Conservation (phyloP, 2,113 vertebrate species). For the Macrotis lagotis region DNA sequence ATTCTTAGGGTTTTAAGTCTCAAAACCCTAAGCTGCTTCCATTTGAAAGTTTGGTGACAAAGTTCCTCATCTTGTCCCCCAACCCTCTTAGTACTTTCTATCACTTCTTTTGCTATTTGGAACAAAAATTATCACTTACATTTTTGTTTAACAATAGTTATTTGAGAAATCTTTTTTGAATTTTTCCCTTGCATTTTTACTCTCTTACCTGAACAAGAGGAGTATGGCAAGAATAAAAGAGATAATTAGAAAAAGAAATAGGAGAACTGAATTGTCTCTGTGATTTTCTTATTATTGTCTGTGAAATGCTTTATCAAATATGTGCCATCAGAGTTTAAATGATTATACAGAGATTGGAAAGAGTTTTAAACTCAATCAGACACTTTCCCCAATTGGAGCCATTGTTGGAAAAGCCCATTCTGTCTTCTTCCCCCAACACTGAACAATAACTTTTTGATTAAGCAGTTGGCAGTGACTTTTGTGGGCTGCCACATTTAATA, state of each 20-base stretch:
- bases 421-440: conserved; percentile 69
- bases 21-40: not conserved
- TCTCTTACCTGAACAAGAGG: conserved; percentile 37
- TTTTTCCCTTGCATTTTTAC: conserved; percentile 34
- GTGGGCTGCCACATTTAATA: conserved; percentile 78
- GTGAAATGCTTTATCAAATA: conserved; percentile 64
- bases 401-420: conserved; percentile 42
- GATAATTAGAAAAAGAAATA: conserved; percentile 53
- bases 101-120: conserved; percentile 21
- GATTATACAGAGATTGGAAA: conserved; percentile 61
- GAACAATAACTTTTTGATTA: conserved; percentile 82
- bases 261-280: not conserved
- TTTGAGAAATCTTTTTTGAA: conserved; percentile 33
- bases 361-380: conserved; percentile 54
- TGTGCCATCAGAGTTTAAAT: conserved; percentile 54
- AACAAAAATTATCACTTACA: conserved; percentile 33
- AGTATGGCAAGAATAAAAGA: not conserved
- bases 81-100: conserved; percentile 37
- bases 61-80: not conserved
- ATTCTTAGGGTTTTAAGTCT: not conserved
- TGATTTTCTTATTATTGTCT: conserved; percentile 56
- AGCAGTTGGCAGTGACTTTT: conserved; percentile 76
- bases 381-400: conserved; percentile 26
- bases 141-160: conserved; percentile 34
- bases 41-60: not conserved